phyloP scores from a whole-genome alignment of 2,888 invertebrate species.

The Leptinotarsa haldemani region DNA sequence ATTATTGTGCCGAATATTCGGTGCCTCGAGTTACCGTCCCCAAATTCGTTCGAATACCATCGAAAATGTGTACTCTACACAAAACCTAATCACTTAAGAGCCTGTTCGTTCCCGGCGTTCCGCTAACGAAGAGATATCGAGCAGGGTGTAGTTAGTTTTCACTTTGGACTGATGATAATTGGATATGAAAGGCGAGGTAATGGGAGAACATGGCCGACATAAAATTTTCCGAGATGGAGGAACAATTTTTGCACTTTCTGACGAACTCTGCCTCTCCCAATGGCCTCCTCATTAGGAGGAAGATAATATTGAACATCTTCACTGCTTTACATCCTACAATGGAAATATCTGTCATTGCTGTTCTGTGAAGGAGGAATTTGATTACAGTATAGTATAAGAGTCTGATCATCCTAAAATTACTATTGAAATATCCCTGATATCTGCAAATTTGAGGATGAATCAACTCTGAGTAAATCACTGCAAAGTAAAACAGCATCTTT shows the following conservation, averaged over 20 bases:
- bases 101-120: conserved; percentile 25
- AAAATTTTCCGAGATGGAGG: neutral
- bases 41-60: conserved; percentile 33
- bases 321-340: too few relatives aligned
- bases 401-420: too few relatives aligned
- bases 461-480: too few relatives aligned
- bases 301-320: too few relatives aligned
- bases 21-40: conserved; percentile 26
- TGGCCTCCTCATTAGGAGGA: too few relatives aligned
- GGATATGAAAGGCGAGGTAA: conserved; percentile 6
- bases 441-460: too few relatives aligned
- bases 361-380: too few relatives aligned
- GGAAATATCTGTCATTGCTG: too few relatives aligned
- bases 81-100: conserved; percentile 42
- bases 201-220: neutral
- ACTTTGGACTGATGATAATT: conserved; percentile 16
- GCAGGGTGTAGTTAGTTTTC: conserved; percentile 22
- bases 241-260: neutral
- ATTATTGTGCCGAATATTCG: conserved; percentile 34
- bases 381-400: too few relatives aligned
- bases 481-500: too few relatives aligned
- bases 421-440: too few relatives aligned
- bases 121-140: conserved; percentile 37
- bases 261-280: neutral
- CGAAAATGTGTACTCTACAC: conserved; percentile 38